phyloP scores from a whole-genome alignment of 2,113 vertebrate species.

The Misgurnus mizolepis region DNA sequence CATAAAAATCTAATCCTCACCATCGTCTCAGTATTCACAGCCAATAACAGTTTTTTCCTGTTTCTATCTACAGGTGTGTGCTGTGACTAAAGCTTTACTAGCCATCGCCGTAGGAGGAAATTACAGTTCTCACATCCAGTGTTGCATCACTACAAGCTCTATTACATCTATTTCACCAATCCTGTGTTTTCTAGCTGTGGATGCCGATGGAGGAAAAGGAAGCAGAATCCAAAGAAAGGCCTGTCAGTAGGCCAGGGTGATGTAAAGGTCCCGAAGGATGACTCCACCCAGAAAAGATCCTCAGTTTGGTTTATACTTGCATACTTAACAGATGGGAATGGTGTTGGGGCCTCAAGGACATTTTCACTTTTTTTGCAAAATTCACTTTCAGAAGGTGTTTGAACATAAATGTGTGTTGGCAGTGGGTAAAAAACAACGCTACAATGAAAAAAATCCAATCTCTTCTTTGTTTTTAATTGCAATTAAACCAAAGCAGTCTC shows the following conservation, averaged over 20 bases:
- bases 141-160: conserved; percentile 23
- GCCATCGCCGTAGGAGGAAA: background rate
- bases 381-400: no score
- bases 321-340: conserved; percentile 55
- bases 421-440: no score
- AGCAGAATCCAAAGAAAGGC: background rate
- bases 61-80: conserved; percentile 26
- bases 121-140: conserved; percentile 6
- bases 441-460: no score
- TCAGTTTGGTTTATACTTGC: conserved; percentile 35
- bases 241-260: background rate
- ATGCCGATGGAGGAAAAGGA: no score
- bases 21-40: background rate
- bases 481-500: no score
- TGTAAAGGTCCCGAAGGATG: conserved; percentile 15
- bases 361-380: background rate
- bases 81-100: background rate
- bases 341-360: conserved; percentile 23
- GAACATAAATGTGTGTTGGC: no score
- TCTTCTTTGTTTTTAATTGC: no score
- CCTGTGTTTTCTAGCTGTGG: background rate
- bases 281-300: conserved; percentile 34
- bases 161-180: background rate
- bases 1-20: background rate
- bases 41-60: background rate